phyloP scores from a whole-genome alignment of 2,113 vertebrate species.

The Hemiscyllium ocellatum region DNA sequence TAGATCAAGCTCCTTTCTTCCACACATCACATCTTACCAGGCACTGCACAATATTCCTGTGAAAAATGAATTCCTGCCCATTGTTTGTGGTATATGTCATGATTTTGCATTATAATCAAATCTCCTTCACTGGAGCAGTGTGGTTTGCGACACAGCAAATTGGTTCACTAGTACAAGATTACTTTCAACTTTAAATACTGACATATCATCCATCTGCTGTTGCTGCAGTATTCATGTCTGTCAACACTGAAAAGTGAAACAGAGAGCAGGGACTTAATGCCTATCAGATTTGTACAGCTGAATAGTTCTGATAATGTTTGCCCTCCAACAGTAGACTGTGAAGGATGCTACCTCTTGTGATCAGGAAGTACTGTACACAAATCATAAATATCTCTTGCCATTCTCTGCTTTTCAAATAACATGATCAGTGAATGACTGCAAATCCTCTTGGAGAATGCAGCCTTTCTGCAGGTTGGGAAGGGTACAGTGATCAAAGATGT shows the following conservation, averaged over 20 bases:
- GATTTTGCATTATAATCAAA: constrained; percentile 16
- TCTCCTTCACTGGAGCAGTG: not conserved
- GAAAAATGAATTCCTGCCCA: not conserved
- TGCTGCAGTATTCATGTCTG: constrained; percentile 13
- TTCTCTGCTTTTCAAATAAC: not conserved
- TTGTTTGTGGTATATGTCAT: not conserved
- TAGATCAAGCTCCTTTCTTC: not conserved
- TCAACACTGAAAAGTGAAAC: not conserved
- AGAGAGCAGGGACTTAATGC: constrained; percentile 1
- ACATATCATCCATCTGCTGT: constrained; percentile 6
- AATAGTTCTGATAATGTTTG: constrained; percentile 18
- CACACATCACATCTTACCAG: not conserved
- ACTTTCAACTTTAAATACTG: constrained; percentile 16
- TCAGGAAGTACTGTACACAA: not conserved
- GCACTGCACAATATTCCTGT: not conserved
- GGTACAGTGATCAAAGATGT: not conserved
- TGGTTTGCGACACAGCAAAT: not conserved
- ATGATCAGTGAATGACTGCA: not conserved
- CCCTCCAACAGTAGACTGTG: not conserved
- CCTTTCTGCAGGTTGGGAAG: not conserved
- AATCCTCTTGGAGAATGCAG: not conserved
- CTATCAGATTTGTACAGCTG: constrained; percentile 14
- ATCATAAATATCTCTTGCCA: not conserved
- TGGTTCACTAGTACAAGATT: not conserved
- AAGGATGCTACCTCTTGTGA: not conserved